Conservation (phyloP, 2,797 vertebrate species). For the Botia almorhae region DNA sequence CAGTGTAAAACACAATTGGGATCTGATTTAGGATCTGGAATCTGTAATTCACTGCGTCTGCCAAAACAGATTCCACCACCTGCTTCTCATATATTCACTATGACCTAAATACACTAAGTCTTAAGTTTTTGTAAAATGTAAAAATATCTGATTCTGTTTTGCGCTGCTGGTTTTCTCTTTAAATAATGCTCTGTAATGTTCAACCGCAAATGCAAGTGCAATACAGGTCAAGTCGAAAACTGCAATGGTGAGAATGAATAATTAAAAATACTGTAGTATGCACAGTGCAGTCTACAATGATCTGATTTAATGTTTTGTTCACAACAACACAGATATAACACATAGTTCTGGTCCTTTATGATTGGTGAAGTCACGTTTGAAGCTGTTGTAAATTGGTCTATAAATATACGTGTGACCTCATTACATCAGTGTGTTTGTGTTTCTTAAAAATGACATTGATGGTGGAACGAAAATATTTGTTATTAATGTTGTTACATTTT, state of each 20-base stretch:
- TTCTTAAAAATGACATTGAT: too few relatives aligned
- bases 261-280: not conserved
- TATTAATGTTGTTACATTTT: too few relatives aligned
- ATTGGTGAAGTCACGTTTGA: not conserved
- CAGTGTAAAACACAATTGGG: not conserved
- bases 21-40: not conserved
- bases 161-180: not conserved
- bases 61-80: not conserved
- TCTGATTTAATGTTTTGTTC: not conserved
- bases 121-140: not conserved
- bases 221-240: not conserved
- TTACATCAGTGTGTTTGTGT: too few relatives aligned
- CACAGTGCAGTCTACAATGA: not conserved
- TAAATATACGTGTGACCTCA: too few relatives aligned
- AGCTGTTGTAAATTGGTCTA: too few relatives aligned
- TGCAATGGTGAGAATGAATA: not conserved
- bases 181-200: not conserved
- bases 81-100: not conserved
- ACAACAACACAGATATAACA: too few relatives aligned
- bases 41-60: not conserved
- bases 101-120: not conserved
- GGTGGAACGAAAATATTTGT: too few relatives aligned
- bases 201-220: not conserved
- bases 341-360: too few relatives aligned
- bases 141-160: slow-evolving; percentile 4